phyloP scores from a whole-genome alignment of 2,797 vertebrate species.

The Borostomias antarcticus region DNA sequence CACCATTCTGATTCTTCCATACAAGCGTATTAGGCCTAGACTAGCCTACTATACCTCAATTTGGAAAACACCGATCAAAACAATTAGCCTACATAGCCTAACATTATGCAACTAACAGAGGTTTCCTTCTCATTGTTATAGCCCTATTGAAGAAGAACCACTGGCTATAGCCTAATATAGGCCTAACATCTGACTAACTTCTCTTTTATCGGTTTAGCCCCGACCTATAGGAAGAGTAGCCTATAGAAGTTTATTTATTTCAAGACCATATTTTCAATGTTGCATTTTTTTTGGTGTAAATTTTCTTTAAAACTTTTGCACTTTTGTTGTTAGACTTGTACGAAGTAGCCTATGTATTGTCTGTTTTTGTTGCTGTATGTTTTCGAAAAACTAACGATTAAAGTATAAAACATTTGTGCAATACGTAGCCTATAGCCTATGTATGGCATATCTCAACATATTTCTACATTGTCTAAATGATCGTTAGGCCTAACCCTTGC shows the following conservation, averaged over 20 bases:
- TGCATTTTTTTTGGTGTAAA: slow-evolving; percentile 39
- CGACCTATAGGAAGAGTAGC: too few species aligned
- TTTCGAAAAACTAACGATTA: slow-evolving; percentile 69
- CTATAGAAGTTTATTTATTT: slow-evolving; percentile 32
- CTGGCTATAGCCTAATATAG: not conserved
- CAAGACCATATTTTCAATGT: slow-evolving; percentile 35
- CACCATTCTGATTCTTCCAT: too few species aligned
- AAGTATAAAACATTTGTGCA: slow-evolving; percentile 55
- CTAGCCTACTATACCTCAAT: not conserved
- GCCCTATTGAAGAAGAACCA: not conserved
- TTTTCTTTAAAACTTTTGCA: slow-evolving; percentile 58
- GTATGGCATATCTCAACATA: not conserved
- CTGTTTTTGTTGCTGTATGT: slow-evolving; percentile 58
- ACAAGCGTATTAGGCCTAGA: too few species aligned
- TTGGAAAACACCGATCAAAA: not conserved
- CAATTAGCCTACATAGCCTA: too few species aligned
- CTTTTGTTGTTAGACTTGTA: slow-evolving; percentile 65
- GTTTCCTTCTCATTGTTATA: not conserved
- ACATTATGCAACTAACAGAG: slow-evolving; percentile 2
- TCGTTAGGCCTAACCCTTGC: too few species aligned
- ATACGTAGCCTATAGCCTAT: slow-evolving; percentile 5
- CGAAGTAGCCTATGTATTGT: slow-evolving; percentile 59
- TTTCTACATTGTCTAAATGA: too few species aligned
- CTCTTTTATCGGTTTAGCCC: not conserved
- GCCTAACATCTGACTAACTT: slow-evolving; percentile 12